phyloP scores from a whole-genome alignment of 1,140 invertebrate genomes.

The Drosophila bocki region DNA sequence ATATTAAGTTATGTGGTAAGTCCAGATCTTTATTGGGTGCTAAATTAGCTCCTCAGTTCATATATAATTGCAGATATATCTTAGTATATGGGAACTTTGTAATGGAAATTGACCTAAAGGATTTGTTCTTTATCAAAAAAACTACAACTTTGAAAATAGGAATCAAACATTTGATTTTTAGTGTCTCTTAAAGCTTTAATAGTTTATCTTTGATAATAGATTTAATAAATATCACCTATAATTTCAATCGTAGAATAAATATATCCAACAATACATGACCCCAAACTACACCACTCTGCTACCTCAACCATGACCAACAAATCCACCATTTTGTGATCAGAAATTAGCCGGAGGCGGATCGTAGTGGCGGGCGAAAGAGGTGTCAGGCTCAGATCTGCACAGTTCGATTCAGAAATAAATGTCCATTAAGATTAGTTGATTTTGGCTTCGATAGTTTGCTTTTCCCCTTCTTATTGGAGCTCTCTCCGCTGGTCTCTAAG shows the following conservation, averaged over 20 bases:
- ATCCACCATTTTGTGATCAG: constrained; percentile 28
- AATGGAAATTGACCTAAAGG: not conserved
- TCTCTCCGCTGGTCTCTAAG: constrained; percentile 52
- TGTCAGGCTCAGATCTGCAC: constrained; percentile 65
- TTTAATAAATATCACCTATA: not conserved
- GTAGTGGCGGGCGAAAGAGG: constrained; percentile 29
- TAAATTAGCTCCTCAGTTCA: not conserved
- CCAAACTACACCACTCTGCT: not conserved
- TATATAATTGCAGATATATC: not conserved
- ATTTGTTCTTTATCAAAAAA: not conserved
- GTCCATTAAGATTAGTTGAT: constrained; percentile 83
- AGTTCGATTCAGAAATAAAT: constrained; percentile 56
- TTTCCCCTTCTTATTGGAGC: constrained; percentile 3
- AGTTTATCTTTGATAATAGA: no score
- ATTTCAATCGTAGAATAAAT: not conserved
- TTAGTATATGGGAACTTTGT: no score
- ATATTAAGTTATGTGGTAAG: not conserved
- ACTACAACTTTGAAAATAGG: not conserved
- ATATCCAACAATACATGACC: not conserved
- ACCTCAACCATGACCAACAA: constrained; percentile 9
- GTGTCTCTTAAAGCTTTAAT: no score
- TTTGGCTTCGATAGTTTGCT: constrained; percentile 75
- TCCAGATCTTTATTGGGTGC: not conserved
- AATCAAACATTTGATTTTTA: not conserved
- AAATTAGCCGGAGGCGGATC: constrained; percentile 42